Evolutionary conservation across 23 tunicate species (phyloP).

Genomic region (Trididemnum miniatum): DNA sequence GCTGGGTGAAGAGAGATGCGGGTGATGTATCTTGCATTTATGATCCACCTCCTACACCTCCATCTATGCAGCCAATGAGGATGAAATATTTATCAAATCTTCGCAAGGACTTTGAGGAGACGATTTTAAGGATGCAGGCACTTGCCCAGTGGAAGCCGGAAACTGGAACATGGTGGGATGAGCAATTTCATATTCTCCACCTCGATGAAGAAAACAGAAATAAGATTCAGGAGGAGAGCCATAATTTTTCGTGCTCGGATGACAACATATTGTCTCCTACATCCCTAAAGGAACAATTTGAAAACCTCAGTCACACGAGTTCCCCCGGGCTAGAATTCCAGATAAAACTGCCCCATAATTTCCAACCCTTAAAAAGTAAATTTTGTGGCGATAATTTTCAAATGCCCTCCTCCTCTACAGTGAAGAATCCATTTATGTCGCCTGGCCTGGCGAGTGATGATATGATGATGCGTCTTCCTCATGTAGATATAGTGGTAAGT

Average conservation of each 20-base stretch:
- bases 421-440: slow-evolving; percentile 68
- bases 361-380: slow-evolving; percentile 63
- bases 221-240: not conserved
- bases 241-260: not conserved
- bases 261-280: not conserved
- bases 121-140: slow-evolving; percentile 18
- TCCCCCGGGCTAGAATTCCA: slow-evolving; percentile 32
- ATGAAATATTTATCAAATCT: slow-evolving; percentile 57
- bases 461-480: slow-evolving; percentile 39
- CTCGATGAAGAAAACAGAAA: slow-evolving; percentile 12
- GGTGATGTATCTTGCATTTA: not conserved
- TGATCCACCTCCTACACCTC: slow-evolving; percentile 8
- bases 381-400: slow-evolving; percentile 53
- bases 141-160: not conserved
- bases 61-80: slow-evolving; percentile 36
- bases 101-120: slow-evolving; percentile 60
- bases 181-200: slow-evolving; percentile 45
- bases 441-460: slow-evolving; percentile 73
- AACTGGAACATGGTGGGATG: slow-evolving; percentile 51
- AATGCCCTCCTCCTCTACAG: slow-evolving; percentile 44
- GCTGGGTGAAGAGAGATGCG: slow-evolving; percentile 38
- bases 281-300: not conserved
- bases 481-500: slow-evolving; percentile 76
- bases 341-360: slow-evolving; percentile 55
- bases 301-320: not conserved